Evolutionary conservation across 2,888 invertebrate species (phyloP), one percentile per base, ranked within the genome.

Genomic region (Dicyrtomina minuta): DNA sequence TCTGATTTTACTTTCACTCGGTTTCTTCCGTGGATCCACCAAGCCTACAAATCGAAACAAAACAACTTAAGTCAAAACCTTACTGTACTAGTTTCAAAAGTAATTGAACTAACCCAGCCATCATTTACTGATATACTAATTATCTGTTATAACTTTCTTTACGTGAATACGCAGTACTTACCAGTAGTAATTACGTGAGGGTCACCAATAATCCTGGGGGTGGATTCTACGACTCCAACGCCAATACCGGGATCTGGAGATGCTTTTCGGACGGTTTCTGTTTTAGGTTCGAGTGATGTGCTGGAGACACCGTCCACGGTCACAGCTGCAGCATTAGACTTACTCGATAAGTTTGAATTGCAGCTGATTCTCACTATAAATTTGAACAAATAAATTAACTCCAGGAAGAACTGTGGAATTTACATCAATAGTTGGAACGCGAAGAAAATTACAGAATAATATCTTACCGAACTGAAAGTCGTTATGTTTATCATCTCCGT

Each of bases 201-300:
- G 60, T 71, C 71, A 49, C 41, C 64, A 49, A 61, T 64, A 27
- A 65, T 66, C 62, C 64, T 51, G 24, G 55, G 64, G 12, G 41
- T 59, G 15, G 70, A 55, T 58, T 71, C 71, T 39, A 66, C 49
- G 49, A 62, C 22, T 12, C 62, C 68, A 53, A 75, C 66, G 27
- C 75, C 76, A 43, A 75, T 61, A 20, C 74, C 78, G 39, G 78
- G 74, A 53, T 78, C 78, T 49, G 78, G 75, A 24, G 78, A 78
- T 33, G 74, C 75, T 66, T 76, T 78, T 41, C 76, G 76, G 72
- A 78, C 77, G 71, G 76, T 74, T 72, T 77, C 74, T 55, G 72
- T 56, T 74, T 78, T 78, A 26, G 78, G 78, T 71, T 78, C 78
- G 41, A 77, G 78, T 51, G 78, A 77, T 41, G 77, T 77, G 66